phyloP scores from a whole-genome alignment of 2,888 invertebrate species.

The Thereva nobilitata region DNA sequence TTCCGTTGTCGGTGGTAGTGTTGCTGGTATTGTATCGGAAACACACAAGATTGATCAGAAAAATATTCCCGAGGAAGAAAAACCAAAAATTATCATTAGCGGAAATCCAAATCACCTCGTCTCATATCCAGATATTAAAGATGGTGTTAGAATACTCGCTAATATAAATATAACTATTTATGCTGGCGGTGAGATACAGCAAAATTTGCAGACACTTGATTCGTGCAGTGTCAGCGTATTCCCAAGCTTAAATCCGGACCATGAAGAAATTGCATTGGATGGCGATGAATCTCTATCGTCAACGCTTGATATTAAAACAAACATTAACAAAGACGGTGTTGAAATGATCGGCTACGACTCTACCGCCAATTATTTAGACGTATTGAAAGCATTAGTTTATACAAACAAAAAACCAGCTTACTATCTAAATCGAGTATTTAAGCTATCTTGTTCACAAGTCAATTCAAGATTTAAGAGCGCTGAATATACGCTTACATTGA shows the following conservation, averaged over 20 bases:
- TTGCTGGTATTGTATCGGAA: background rate
- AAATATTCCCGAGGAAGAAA: conserved; percentile 21
- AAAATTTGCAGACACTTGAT: conserved; percentile 73
- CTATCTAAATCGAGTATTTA: conserved; percentile 93
- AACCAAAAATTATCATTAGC: conserved; percentile 44
- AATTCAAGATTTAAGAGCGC: conserved; percentile 93
- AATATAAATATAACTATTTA: conserved; percentile 77
- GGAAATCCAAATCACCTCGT: conserved; percentile 56
- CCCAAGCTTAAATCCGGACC: conserved; percentile 93
- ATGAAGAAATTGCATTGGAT: conserved; percentile 71
- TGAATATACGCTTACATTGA: conserved; percentile 90
- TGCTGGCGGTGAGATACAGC: conserved; percentile 44
- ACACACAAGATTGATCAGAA: conserved; percentile 28
- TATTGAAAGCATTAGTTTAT: conserved; percentile 69
- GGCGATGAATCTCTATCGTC: conserved; percentile 55
- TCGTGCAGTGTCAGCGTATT: conserved; percentile 93
- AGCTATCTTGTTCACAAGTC: conserved; percentile 91
- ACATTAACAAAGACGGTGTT: conserved; percentile 89
- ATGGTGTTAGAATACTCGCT: conserved; percentile 85
- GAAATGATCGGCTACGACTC: conserved; percentile 57
- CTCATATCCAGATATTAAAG: conserved; percentile 56
- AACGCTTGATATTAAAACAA: conserved; percentile 61
- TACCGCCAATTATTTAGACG: conserved; percentile 54
- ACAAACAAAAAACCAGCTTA: conserved; percentile 96
- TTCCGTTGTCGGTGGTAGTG: background rate